A percentile compares a stretch with the other conserved stretches of the same genome.
Evolutionary conservation across 2,113 vertebrate species (phyloP).

Genomic region (Microtus oregoni): DNA sequence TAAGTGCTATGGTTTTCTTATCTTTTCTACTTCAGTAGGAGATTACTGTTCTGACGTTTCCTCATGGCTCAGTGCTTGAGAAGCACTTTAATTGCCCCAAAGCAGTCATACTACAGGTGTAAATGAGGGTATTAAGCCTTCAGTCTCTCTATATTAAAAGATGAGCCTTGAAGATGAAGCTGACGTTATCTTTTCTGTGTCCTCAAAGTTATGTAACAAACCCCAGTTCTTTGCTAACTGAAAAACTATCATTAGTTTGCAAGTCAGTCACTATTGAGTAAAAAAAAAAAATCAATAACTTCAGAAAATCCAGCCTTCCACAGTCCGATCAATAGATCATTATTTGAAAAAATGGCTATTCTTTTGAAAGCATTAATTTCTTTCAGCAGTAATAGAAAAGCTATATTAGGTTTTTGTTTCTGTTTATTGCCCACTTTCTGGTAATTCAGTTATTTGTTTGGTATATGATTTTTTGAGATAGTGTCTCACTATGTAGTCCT

Average conservation of each 20-base stretch:
- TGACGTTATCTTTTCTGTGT: constrained; percentile 36
- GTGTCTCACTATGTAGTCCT: not conserved
- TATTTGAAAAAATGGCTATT: not conserved
- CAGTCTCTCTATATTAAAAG: constrained; percentile 36
- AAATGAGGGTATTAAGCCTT: constrained; percentile 18
- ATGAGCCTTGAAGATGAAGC: constrained; percentile 64
- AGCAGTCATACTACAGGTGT: not conserved
- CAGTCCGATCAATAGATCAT: constrained; percentile 56
- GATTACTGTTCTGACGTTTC: constrained; percentile 45
- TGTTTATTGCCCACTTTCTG: constrained; percentile 21
- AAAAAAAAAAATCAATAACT: constrained; percentile 60
- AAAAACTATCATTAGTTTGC: constrained; percentile 71
- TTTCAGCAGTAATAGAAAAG: constrained; percentile 51
- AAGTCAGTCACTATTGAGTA: constrained; percentile 62
- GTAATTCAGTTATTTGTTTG: constrained; percentile 29
- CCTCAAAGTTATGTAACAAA: constrained; percentile 75
- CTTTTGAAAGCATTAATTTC: constrained; percentile 58
- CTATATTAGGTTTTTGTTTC: constrained; percentile 37
- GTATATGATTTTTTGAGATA: not conserved
- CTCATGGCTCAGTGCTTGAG: constrained; percentile 25
- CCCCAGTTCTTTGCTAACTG: constrained; percentile 42
- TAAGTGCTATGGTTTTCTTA: not conserved
- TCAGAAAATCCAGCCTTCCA: constrained; percentile 62
- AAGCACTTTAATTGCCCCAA: constrained; percentile 41
- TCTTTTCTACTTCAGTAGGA: not conserved